A percentile compares a stretch with the other conserved stretches of the same genome.
These are phyloP conservation scores for Platysternon megacephalum DNA, from an alignment of 2,113 vertebrate species.

Conservation along the genomic window DNA sequence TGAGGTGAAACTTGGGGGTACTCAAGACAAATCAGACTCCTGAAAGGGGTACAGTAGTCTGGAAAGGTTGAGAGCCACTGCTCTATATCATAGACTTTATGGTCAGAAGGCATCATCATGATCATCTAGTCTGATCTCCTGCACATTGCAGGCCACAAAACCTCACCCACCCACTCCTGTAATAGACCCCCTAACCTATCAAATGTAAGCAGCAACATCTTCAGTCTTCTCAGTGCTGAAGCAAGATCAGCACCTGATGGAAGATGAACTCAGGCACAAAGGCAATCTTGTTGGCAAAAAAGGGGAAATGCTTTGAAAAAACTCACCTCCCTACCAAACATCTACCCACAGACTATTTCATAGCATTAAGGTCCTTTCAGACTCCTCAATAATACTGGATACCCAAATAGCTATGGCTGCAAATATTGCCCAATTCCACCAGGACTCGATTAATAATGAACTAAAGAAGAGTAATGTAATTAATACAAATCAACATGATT, in stretches of 20 bases:
- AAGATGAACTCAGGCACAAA: background rate
- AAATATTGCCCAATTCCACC: background rate
- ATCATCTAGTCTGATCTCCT: too few relatives aligned
- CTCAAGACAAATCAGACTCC: too few relatives aligned
- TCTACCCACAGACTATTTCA: background rate
- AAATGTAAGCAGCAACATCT: background rate
- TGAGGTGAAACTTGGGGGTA: too few relatives aligned
- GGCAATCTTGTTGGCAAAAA: background rate
- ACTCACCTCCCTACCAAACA: background rate
- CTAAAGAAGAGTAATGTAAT: background rate
- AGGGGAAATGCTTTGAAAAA: background rate
- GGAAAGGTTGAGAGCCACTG: too few relatives aligned
- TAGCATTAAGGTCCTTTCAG: background rate
- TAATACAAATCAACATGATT: background rate
- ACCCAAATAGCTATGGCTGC: background rate
- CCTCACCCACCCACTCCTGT: too few relatives aligned
- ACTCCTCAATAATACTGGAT: background rate
- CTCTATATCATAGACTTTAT: too few relatives aligned
- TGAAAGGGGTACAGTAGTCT: too few relatives aligned
- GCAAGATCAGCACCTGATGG: background rate
- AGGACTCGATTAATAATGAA: background rate
- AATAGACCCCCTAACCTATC: too few relatives aligned
- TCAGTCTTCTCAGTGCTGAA: background rate
- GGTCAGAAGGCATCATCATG: too few relatives aligned
- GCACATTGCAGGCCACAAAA: too few relatives aligned